phyloP scores from a whole-genome alignment of 2,113 vertebrate species.

The Malurus melanocephalus region DNA sequence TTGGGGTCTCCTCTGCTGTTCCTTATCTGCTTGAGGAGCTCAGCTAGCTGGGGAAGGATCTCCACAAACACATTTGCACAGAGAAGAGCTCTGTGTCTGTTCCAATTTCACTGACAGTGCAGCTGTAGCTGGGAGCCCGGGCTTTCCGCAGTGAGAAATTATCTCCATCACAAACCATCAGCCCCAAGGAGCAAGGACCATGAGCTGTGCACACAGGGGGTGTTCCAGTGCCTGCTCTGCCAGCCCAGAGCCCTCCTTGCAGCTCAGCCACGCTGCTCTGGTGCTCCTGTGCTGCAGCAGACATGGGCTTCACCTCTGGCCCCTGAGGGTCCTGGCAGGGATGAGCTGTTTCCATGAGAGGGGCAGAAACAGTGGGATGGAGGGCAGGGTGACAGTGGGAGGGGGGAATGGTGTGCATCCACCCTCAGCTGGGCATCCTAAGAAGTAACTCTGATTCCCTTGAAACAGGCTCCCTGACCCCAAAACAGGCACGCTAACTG shows the following conservation, averaged over 20 bases:
- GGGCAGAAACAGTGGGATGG: not conserved
- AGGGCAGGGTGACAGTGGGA: rapidly evolving
- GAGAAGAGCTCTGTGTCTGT: not conserved
- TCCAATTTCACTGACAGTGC: not conserved
- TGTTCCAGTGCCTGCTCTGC: not conserved
- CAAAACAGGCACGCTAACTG: not conserved
- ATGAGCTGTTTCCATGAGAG: not conserved
- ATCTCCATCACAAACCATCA: constrained; percentile 8
- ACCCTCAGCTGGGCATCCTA: not conserved
- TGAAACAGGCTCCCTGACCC: not conserved
- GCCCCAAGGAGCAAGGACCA: not conserved
- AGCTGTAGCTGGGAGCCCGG: constrained; percentile 2
- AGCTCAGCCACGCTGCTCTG: not conserved
- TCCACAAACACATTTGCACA: not conserved
- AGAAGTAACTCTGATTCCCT: not conserved
- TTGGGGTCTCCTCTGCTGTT: not conserved
- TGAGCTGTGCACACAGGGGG: not conserved
- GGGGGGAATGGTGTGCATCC: not conserved
- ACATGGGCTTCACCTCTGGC: not conserved
- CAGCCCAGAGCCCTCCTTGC: not conserved
- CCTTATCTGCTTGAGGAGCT: not conserved
- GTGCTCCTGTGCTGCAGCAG: not conserved
- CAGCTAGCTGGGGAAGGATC: not conserved
- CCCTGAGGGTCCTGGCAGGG: too few relatives aligned
- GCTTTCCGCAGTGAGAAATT: constrained; percentile 41